Evolutionary conservation across 2,113 vertebrate species (phyloP), one percentile per base, ranked within the genome.

Genomic region (Balaenoptera acutorostrata): DNA sequence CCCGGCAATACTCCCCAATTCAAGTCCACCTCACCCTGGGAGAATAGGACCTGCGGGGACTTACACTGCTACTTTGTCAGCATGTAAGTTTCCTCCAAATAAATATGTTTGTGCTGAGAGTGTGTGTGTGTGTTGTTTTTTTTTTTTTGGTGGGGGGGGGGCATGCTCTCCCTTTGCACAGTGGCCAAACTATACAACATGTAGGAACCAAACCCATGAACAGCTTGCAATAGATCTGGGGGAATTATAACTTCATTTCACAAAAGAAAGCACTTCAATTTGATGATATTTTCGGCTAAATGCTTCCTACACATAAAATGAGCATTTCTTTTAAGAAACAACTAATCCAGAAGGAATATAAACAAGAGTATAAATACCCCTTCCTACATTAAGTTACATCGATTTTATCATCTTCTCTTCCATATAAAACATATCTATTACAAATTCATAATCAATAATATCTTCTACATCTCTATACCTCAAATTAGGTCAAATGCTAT

Each of bases 391-490:
- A 98, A 87, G 97, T 95, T 83, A 97, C 80, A 98, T 74, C 55
- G 89, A 49, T 98, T 97, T 97, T 93, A 97, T 95, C 96, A 97
- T 95, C 33, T 81, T 71, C 52, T 69, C 90, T 86, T 93, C 92
- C 96, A 97, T 52, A 71, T 64, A 83, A 95, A 90, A 68, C 33
- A 96, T 85, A 96, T 72, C 64, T 94, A 96, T 95, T 95, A 95
- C 95, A 97, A 97, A 98, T 98, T 96, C 97, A 97, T 87, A 98
- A 66, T 46, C 59, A 97, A 69, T 78, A 63, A 41, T 84, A 89
- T 68, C 12, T 77, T 57, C 90, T 81, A 75, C 21, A 18, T 41
- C 44, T 91, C 31, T 83, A 68, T 95, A 81, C 88, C 75, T 71
- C 85, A 75, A 78, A 97, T 97, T 97, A 97, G 86, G 97, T 90